These are phyloP conservation scores for Turritopsis dohrnii DNA, from an alignment of 30 jellyfish, hydroid and myxozoan genomes.

Conservation along the genomic window DNA sequence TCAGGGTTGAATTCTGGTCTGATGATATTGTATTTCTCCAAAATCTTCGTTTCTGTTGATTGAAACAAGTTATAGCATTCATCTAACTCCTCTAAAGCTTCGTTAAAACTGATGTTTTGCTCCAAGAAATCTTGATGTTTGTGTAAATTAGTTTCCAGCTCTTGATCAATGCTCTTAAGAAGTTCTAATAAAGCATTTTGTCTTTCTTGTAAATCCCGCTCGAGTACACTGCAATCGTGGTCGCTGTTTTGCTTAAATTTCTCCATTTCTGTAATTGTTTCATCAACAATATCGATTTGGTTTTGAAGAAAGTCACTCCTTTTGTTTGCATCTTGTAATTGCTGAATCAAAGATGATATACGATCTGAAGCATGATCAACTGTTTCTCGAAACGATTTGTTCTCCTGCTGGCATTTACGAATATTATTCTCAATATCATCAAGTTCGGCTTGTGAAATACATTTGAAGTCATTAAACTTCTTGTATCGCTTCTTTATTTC, in stretches of 20 bases:
- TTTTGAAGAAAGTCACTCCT: constrained; percentile 20
- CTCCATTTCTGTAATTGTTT: constrained; percentile 19
- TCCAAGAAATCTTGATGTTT: constrained; percentile 18
- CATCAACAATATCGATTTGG: constrained; percentile 22
- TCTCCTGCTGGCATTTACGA: background rate
- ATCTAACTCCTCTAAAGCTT: constrained; percentile 23
- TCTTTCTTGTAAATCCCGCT: background rate
- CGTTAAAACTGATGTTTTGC: constrained; percentile 1
- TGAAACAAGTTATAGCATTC: constrained; percentile 12
- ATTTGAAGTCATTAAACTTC: constrained; percentile 1
- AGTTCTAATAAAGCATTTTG: constrained; percentile 6
- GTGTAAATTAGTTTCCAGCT: constrained; percentile 6
- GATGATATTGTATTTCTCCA: background rate
- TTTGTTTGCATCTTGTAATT: constrained; percentile 3
- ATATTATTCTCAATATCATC: constrained; percentile 16
- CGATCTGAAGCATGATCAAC: constrained; percentile 16
- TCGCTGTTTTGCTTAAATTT: constrained; percentile 15
- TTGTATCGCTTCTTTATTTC: constrained; percentile 18
- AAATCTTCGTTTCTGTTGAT: constrained; percentile 1
- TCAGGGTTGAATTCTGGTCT: background rate
- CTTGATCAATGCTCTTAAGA: constrained; percentile 12
- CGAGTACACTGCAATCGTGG: background rate
- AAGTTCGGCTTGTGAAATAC: background rate
- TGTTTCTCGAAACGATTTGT: constrained; percentile 19
- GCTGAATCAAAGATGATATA: constrained; percentile 20